Conservation (phyloP, 2,797 vertebrate species). For the Channallabes apus region DNA sequence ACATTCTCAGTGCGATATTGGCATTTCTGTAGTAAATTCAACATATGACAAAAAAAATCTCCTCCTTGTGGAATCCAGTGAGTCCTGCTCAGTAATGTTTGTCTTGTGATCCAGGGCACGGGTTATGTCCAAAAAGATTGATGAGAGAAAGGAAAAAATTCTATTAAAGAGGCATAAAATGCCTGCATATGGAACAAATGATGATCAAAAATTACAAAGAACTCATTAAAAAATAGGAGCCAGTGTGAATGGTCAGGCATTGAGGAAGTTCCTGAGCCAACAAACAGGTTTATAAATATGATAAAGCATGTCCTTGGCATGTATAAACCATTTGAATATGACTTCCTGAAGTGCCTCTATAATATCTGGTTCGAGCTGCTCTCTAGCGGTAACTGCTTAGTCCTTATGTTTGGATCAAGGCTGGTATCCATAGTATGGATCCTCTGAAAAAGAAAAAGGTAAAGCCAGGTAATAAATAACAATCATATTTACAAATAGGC, state of each 20-base stretch:
- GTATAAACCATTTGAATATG: constrained; percentile 20
- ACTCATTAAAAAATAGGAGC: neutral
- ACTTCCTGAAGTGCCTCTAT: constrained; percentile 1
- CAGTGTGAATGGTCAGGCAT: neutral
- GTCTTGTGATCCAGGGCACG: constrained; percentile 13
- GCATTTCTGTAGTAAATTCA: constrained; percentile 27
- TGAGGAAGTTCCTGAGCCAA: constrained; percentile 1
- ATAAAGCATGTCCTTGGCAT: constrained; percentile 30
- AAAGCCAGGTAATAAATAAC: constrained; percentile 28
- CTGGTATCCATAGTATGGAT: constrained; percentile 72
- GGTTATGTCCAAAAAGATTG: neutral
- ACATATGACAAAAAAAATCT: constrained; percentile 27
- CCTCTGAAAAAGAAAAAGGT: constrained; percentile 61
- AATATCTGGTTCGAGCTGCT: constrained; percentile 21
- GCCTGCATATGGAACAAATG: neutral
- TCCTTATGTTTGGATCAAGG: constrained; percentile 60
- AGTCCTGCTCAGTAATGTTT: constrained; percentile 39
- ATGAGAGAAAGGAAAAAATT: neutral
- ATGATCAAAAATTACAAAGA: neutral
- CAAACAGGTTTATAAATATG: constrained; percentile 20
- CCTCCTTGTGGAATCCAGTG: constrained; percentile 31
- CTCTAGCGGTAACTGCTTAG: neutral
- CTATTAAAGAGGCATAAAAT: constrained; percentile 6
- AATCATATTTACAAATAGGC: neutral
- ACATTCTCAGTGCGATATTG: constrained; percentile 72